phyloP scores from a whole-genome alignment of 1,140 invertebrate species.

The Ruditapes philippinarum region DNA sequence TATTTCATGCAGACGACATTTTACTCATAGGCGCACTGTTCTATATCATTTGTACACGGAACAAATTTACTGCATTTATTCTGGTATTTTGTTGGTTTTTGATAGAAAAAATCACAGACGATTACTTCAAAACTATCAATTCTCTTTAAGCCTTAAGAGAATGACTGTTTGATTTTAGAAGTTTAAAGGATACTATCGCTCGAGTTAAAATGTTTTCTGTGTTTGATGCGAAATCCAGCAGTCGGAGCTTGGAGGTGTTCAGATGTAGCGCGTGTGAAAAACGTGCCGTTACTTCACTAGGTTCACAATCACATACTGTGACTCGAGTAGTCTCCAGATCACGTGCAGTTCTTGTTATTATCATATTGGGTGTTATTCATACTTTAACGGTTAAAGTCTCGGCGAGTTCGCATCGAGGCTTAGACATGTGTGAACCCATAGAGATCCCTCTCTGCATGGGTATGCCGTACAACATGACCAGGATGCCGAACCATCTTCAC shows the following conservation, averaged over 20 bases:
- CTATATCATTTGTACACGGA: too few species aligned
- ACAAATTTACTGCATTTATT: too few species aligned
- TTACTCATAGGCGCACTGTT: too few species aligned
- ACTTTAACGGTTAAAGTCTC: constrained; percentile 17
- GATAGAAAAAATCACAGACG: too few species aligned
- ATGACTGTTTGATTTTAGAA: background rate
- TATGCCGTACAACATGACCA: constrained; percentile 86
- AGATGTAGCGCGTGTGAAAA: background rate
- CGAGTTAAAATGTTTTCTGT: background rate
- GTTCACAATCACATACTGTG: background rate
- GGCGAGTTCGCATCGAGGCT: constrained; percentile 41
- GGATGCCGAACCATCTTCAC: constrained; percentile 85
- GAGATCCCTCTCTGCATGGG: constrained; percentile 83
- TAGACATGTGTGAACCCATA: constrained; percentile 84
- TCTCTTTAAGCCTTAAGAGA: too few species aligned
- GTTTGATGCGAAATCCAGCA: constrained; percentile 9
- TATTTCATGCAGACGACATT: too few species aligned
- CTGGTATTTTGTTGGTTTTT: too few species aligned
- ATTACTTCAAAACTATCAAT: too few species aligned
- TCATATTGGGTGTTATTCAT: background rate
- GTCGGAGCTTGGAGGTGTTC: background rate
- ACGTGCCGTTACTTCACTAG: background rate
- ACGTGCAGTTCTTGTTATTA: background rate
- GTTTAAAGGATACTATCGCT: background rate
- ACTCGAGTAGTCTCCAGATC: background rate